Base-by-base conservation (phyloP, 2,113 vertebrate genomes). In the Brachyhypopomus occidentalis region DNA sequence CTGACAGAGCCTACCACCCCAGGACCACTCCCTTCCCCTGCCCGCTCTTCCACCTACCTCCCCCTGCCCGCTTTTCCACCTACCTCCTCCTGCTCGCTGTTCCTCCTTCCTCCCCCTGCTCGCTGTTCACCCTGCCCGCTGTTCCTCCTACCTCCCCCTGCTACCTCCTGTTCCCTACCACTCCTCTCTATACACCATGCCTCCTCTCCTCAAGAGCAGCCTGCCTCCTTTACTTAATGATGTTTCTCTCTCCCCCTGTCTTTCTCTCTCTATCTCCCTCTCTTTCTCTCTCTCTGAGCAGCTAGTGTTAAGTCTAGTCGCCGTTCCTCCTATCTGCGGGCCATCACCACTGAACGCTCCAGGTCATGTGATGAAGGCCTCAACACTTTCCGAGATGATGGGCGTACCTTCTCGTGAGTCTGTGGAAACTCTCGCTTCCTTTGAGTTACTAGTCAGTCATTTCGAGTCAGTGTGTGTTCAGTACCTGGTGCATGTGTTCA, bases 281-380 rank as follows among this genome's bases (percentile, higher is more conserved):
- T 64, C 12, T 79, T 36, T 62, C 22, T 20, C 22, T 63, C 80
- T 75, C 19, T 75, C 80, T 67, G 87, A 92, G 60, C 93, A 98
- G 97, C 95, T 90, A 96, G 93, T 93, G 95, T 95, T 94, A 98
- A 96, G 90, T 95, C 96, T 0, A 94, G 95, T 88, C 97, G 97
- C 80, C 97, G 97, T 83, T 98, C 97, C n/a, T 99, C 98, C 89
- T 98, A 98, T 93, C 93, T 98, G 91, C 92, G 97, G 92, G 97
- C 97, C 90, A 95, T 98, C 92, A 97, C 96, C 88, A 94, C 96
- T 0, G 96, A 98, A 87, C 96, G 97, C 88, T 99, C 98, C 90
- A 99, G 98, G 92, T 99, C 98, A 36, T 99, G 97, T 0, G 97
- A 99, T 1, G 97, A 99, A 0, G 97, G 98, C 5, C 96, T 99